Base-by-base conservation (phyloP, 2,797 vertebrate genomes). In the Typhlichthys subterraneus region DNA sequence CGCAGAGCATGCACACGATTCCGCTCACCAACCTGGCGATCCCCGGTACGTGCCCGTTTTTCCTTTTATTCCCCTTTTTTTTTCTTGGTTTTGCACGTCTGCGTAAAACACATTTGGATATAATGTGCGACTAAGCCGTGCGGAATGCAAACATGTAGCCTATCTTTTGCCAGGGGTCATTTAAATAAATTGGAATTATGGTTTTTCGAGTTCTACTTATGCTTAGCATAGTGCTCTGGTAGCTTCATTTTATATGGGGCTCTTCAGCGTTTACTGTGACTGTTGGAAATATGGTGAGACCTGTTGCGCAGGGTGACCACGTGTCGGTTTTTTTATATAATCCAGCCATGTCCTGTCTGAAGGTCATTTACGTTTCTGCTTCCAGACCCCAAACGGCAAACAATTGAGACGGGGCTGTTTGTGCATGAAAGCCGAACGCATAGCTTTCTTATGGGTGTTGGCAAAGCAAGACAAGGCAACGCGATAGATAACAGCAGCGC, bases 11-110 rank as follows among this genome's bases (percentile, higher is more conserved):
- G 91, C 95, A 97, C 87, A 85, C 84, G 53, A 91, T 90, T 54
- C 95, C 96, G 58, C 95, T 99, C 70, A 95, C 95, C 85, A 98
- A 96, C 87, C 89, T 98, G 83, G 95, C 97, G 14, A 97, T 99
- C 75, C 97, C 97, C 56, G 97, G 97, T 99, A 93, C 1, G 19
- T 45, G 23, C 51, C 17, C 45, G 45, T 56, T 14, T 13, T 55
- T 10, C 5, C 23, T 29, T 29, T 29, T 29, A 29, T 0, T 29
- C 23, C 23, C 23, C 23, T 4, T 29, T 55, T 33, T 13, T 17
- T 55, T 14, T 38, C 8, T 14, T 38, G 49, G 13, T 12, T 15
- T 31, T 57, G 4, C 5, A 15, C 17, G 31, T n/a, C 46, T 54
- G 11, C 13, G 46, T 19, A 14, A 59, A 52, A 73, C 45, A 23